Percentiles rank a stretch among this genome's conserved stretches.
These are phyloP conservation scores for Bergia puertoricense DNA, from an alignment of 92 coral and sea anemone genomes.

Conservation along the genomic window DNA sequence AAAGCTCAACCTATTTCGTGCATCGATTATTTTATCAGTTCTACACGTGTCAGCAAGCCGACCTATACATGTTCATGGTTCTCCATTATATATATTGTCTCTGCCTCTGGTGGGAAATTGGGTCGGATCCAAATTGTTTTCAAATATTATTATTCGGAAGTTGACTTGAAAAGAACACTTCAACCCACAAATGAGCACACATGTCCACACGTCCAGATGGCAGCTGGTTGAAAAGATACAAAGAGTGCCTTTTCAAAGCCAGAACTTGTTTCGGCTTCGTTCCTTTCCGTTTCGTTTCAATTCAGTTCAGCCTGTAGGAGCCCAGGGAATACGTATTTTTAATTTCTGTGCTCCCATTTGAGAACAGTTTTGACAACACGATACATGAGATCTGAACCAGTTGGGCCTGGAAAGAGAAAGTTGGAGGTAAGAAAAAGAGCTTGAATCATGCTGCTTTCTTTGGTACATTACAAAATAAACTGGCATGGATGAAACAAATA, in stretches of 20 bases:
- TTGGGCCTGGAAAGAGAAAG: neutral
- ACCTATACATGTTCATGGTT: neutral
- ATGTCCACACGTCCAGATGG: constrained; percentile 3
- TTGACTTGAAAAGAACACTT: constrained; percentile 39
- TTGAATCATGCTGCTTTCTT: neutral
- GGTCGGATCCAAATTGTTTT: neutral
- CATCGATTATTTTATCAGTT: neutral
- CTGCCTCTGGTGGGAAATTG: neutral
- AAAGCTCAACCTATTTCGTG: neutral
- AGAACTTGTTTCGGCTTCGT: neutral
- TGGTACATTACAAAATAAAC: neutral
- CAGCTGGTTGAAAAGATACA: constrained; percentile 22
- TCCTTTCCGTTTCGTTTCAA: neutral
- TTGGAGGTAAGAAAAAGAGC: neutral
- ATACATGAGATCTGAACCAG: neutral
- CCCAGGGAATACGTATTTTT: neutral
- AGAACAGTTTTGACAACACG: neutral
- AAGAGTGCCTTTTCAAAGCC: neutral
- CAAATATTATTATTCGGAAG: constrained; percentile 3
- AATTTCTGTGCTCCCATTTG: neutral
- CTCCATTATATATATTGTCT: neutral
- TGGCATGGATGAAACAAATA: neutral
- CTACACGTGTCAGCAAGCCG: neutral
- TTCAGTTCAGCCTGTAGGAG: neutral
- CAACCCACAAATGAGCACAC: constrained; percentile 23